phyloP scores from a whole-genome alignment of 1,140 invertebrate species.

The Brachionus sp. region DNA sequence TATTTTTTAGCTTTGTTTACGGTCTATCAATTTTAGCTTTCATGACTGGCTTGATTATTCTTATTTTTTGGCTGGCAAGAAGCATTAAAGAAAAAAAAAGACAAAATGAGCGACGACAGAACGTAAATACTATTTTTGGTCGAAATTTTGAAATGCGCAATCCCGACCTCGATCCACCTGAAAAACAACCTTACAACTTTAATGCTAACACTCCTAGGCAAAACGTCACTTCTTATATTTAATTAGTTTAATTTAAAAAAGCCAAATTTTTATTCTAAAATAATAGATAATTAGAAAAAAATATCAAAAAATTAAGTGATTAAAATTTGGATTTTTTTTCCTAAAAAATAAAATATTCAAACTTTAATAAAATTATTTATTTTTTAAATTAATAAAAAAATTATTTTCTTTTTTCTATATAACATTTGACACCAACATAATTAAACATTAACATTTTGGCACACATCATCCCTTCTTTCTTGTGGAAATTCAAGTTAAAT shows the following conservation, averaged over 20 bases:
- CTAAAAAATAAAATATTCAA: no score
- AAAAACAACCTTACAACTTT: background rate
- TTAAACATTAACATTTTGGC: no score
- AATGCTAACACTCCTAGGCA: background rate
- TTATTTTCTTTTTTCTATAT: no score
- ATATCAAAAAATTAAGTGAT: no score
- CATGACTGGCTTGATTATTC: background rate
- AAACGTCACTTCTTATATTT: background rate
- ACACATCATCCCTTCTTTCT: no score
- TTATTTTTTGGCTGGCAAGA: background rate
- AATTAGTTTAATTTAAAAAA: background rate
- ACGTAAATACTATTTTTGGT: background rate
- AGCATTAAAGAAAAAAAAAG: background rate
- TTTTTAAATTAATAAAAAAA: no score
- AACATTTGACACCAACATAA: no score
- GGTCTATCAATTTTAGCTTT: background rate
- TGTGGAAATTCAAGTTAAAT: no score
- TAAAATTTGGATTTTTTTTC: no score
- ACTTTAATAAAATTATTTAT: no score
- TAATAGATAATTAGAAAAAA: no score
- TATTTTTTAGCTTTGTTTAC: background rate
- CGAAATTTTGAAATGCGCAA: background rate
- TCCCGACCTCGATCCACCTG: background rate
- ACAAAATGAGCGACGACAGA: background rate
- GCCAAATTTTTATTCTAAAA: no score